phyloP scores from a whole-genome alignment of 2,888 invertebrate species.

The Bibio marci region DNA sequence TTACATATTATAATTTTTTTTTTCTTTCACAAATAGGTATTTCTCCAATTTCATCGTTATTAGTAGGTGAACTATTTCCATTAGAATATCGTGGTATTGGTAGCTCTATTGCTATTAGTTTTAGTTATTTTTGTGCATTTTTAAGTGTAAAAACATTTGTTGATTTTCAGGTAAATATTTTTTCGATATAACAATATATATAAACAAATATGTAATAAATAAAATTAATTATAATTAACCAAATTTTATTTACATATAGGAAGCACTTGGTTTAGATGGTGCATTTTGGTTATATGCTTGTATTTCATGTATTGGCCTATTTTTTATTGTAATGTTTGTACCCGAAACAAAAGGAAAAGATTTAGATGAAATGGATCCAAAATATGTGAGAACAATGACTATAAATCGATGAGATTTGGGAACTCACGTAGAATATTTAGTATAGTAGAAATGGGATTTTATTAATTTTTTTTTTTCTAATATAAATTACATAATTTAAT shows the following conservation, averaged over 20 bases:
- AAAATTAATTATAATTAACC: no score
- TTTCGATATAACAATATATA: no score
- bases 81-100: conserved; percentile 72
- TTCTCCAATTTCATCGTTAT: conserved; percentile 73
- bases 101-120: conserved; percentile 69
- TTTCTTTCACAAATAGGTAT: conserved; percentile 27
- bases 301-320: conserved; percentile 61
- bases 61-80: conserved; percentile 71
- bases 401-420: conserved; percentile 31
- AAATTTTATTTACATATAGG: conserved; percentile 14
- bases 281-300: conserved; percentile 81
- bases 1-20: not conserved
- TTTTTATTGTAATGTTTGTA: conserved; percentile 72
- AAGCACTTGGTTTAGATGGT: conserved; percentile 57
- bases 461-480: not conserved
- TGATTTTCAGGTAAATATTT: conserved; percentile 44
- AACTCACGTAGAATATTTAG: conserved; percentile 14
- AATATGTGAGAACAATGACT: conserved; percentile 38
- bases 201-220: not conserved
- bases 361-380: conserved; percentile 72
- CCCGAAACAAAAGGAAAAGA: conserved; percentile 86
- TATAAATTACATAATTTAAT: not conserved
- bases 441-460: conserved; percentile 8
- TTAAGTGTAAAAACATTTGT: conserved; percentile 74
- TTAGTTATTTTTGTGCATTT: conserved; percentile 75